A percentile compares a stretch with the other conserved stretches of the same genome.
Evolutionary conservation across 1,140 invertebrate species (phyloP).

Genomic region (Temnothorax nylanderi): DNA sequence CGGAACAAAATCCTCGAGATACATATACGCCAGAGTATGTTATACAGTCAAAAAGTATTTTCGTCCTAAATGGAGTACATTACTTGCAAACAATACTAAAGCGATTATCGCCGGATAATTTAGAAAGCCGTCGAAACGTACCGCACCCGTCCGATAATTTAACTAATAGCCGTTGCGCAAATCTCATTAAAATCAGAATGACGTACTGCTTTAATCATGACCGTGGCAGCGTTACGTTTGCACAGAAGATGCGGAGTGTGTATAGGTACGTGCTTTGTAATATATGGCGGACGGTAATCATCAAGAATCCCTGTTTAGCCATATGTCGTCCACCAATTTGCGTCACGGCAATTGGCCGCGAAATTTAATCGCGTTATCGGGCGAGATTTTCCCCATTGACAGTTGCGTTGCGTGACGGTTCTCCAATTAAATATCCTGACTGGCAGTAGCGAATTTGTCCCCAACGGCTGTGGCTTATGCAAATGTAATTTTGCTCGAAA

Average conservation of each 20-base stretch:
- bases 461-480: conserved; percentile 16
- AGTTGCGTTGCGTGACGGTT: conserved; percentile 48
- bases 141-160: neutral
- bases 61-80: neutral
- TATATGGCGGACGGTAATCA: conserved; percentile 25
- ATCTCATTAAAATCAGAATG: conserved; percentile 37
- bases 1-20: neutral
- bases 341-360: conserved; percentile 56
- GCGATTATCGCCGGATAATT: conserved; percentile 1
- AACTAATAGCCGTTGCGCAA: conserved; percentile 28
- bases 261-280: conserved; percentile 24
- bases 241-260: neutral
- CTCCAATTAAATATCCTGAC: conserved; percentile 66
- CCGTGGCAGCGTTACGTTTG: conserved; percentile 5
- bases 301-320: conserved; percentile 48
- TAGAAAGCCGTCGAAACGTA: conserved; percentile 6
- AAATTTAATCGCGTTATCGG: conserved; percentile 60
- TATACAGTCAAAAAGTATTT: neutral
- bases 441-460: conserved; percentile 40
- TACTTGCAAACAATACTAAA: neutral
- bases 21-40: too few species aligned
- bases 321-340: conserved; percentile 52
- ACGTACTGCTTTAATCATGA: conserved; percentile 42
- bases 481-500: conserved; percentile 47
- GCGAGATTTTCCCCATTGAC: conserved; percentile 50